phyloP scores from a whole-genome alignment of 2,113 vertebrate species.

The Channa argus region DNA sequence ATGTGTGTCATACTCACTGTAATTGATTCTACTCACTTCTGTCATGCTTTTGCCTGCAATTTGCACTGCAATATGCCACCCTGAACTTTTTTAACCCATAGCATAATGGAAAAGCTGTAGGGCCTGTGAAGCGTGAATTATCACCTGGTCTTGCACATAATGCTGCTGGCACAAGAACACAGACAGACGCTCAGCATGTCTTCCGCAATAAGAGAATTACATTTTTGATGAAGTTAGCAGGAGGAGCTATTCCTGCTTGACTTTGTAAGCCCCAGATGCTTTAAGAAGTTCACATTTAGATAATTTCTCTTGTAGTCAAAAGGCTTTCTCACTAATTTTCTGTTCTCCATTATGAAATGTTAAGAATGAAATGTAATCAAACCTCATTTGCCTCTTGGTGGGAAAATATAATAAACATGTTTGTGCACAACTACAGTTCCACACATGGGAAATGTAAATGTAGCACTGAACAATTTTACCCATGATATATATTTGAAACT shows the following conservation, averaged over 20 bases:
- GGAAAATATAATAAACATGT: slow-evolving; percentile 14
- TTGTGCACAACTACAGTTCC: background rate
- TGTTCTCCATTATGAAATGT: slow-evolving; percentile 14
- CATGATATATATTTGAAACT: slow-evolving; percentile 16
- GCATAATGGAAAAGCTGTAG: slow-evolving; percentile 75
- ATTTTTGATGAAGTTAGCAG: slow-evolving; percentile 57
- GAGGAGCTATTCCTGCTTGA: slow-evolving; percentile 31
- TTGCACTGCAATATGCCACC: slow-evolving; percentile 72
- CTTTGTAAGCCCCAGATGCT: slow-evolving; percentile 18
- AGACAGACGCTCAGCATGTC: slow-evolving; percentile 21
- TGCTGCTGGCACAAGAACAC: slow-evolving; percentile 58
- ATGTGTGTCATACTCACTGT: slow-evolving; percentile 74
- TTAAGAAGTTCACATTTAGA: slow-evolving; percentile 39
- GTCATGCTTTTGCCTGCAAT: slow-evolving; percentile 78
- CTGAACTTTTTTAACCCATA: slow-evolving; percentile 73
- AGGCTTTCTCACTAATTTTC: background rate
- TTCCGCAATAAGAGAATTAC: slow-evolving; percentile 35
- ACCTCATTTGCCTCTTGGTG: slow-evolving; percentile 24
- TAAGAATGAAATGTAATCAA: slow-evolving; percentile 41
- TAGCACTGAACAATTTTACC: background rate
- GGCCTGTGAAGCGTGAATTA: slow-evolving; percentile 71
- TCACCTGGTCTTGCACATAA: slow-evolving; percentile 72
- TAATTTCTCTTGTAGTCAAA: slow-evolving; percentile 10
- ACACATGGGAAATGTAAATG: slow-evolving; percentile 5
- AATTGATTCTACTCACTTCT: slow-evolving; percentile 80